A percentile compares a stretch with the other conserved stretches of the same genome.
phyloP scores from a whole-genome alignment of 2,113 vertebrate genomes.

The Solenodon paradoxus region DNA sequence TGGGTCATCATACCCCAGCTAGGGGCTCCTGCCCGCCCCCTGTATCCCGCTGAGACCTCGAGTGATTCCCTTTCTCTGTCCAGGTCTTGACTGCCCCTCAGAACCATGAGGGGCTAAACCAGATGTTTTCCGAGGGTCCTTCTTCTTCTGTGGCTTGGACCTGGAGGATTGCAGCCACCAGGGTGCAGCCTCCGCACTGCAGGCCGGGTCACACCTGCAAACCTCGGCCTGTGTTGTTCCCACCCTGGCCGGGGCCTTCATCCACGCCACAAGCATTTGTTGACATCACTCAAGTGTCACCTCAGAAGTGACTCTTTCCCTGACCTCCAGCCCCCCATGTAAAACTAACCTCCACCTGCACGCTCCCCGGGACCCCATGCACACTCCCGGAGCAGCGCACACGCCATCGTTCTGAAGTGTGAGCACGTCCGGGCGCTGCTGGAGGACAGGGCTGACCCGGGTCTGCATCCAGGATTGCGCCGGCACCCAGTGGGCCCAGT shows the following conservation, averaged over 20 bases:
- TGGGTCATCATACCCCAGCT: no score
- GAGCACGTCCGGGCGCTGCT: neutral
- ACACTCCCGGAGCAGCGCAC: neutral
- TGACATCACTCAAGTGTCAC: neutral
- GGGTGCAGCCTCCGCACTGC: neutral
- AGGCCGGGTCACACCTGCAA: neutral
- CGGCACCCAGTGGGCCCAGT: neutral
- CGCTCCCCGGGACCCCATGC: rapidly evolving
- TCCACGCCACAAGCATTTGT: neutral
- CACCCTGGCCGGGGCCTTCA: neutral
- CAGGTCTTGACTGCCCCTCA: neutral
- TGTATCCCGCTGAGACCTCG: no score
- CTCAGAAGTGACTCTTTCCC: neutral
- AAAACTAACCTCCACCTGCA: neutral
- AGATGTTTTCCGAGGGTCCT: neutral
- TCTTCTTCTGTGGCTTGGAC: neutral
- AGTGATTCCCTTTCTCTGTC: neutral
- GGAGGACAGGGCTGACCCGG: neutral
- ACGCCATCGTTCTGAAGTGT: rapidly evolving
- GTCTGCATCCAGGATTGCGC: neutral
- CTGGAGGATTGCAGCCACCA: neutral
- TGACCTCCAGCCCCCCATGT: neutral
- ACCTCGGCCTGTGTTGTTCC: neutral
- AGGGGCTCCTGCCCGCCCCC: no score
- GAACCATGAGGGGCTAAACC: rapidly evolving